Evolutionary conservation across 2,113 vertebrate genomes (phyloP).

Genomic region (Dissostichus mawsoni): DNA sequence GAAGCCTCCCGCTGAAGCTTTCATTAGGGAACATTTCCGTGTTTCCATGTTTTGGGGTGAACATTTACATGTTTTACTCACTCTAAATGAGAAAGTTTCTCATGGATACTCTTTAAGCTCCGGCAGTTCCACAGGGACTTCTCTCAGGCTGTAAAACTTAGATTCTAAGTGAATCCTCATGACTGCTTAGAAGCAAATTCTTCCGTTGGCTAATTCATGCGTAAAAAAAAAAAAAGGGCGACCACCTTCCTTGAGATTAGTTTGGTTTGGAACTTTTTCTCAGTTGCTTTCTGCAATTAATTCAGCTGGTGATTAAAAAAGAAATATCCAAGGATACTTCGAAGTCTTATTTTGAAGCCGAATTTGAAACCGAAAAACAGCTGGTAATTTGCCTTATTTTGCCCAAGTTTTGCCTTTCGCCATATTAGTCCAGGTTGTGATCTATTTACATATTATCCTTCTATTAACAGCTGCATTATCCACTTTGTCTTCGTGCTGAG

Average conservation of each 20-base stretch:
- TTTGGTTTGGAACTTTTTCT: slow-evolving; percentile 21
- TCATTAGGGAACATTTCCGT: slow-evolving; percentile 57
- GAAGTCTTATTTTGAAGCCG: neutral
- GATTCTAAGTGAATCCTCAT: slow-evolving; percentile 32
- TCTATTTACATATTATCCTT: no score
- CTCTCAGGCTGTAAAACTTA: slow-evolving; percentile 43
- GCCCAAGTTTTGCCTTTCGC: no score
- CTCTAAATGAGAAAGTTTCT: slow-evolving; percentile 48
- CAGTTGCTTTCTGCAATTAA: neutral
- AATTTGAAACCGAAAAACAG: neutral
- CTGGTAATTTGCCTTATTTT: neutral
- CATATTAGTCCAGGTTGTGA: neutral
- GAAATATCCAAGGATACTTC: neutral
- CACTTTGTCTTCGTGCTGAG: neutral
- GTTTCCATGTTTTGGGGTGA: slow-evolving; percentile 50
- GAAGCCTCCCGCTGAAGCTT: slow-evolving; percentile 63
- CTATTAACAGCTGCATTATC: neutral
- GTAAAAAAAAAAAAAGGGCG: slow-evolving; percentile 31
- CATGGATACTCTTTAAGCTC: slow-evolving; percentile 46
- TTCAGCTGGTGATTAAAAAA: neutral
- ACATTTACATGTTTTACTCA: slow-evolving; percentile 63
- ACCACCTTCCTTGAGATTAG: slow-evolving; percentile 39
- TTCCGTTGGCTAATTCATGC: slow-evolving; percentile 52
- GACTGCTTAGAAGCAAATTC: slow-evolving; percentile 33
- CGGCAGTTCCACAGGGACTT: slow-evolving; percentile 23